Conservation (phyloP, 2,888 invertebrate genomes). For the Drosophila putrida region DNA sequence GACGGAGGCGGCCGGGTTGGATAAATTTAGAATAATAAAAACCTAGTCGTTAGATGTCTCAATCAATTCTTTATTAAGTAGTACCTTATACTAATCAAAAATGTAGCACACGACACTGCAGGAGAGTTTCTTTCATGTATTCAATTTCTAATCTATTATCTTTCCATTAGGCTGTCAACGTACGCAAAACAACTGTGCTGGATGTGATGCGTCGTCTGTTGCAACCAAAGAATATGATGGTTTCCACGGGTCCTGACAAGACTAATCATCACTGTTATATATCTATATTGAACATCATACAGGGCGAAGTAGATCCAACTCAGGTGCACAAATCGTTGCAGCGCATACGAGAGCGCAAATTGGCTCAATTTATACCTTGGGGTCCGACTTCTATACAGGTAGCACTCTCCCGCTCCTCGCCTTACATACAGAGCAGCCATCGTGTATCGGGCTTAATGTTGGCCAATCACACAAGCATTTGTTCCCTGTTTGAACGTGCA, state of each 20-base stretch:
- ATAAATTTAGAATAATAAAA: too few relatives aligned
- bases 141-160: constrained; percentile 17
- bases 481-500: constrained; percentile 96
- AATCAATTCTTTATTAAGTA: too few relatives aligned
- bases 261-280: constrained; percentile 97
- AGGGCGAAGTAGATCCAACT: constrained; percentile 99
- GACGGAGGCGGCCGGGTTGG: too few relatives aligned
- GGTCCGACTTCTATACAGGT: constrained; percentile 99
- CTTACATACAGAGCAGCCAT: constrained; percentile 97
- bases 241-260: constrained; percentile 96
- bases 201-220: constrained; percentile 98
- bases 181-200: constrained; percentile 98
- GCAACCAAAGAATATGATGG: constrained; percentile 99
- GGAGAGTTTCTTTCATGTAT: not conserved
- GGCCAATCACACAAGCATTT: constrained; percentile 99
- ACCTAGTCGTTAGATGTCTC: too few relatives aligned
- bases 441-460: constrained; percentile 98
- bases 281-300: constrained; percentile 98
- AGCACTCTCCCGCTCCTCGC: constrained; percentile 97
- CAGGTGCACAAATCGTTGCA: constrained; percentile 99
- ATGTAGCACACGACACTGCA: too few relatives aligned
- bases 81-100: too few relatives aligned
- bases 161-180: constrained; percentile 86
- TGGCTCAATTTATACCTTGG: constrained; percentile 99
- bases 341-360: constrained; percentile 96